phyloP scores from a whole-genome alignment of 2,113 vertebrate species.

The Mustela nigripes region DNA sequence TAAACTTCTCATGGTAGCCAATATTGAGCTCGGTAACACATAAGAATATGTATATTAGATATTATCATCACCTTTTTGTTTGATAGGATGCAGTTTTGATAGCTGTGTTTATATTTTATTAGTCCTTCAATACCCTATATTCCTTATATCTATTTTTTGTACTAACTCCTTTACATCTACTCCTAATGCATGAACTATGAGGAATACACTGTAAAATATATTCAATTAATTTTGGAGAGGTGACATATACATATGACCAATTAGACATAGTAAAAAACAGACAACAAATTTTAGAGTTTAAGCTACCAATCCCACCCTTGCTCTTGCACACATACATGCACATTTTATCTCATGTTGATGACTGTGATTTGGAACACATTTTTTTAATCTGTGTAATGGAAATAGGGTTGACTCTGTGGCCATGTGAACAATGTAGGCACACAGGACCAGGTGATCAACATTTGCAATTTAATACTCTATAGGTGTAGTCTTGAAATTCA shows the following conservation, averaged over 20 bases:
- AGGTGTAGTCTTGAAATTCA: background rate
- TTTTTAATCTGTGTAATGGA: background rate
- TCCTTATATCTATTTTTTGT: background rate
- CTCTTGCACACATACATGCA: background rate
- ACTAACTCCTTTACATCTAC: background rate
- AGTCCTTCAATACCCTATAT: background rate
- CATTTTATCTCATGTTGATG: background rate
- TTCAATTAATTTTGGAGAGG: background rate
- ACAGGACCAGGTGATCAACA: background rate
- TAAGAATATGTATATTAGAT: background rate
- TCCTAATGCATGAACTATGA: background rate
- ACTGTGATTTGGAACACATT: background rate
- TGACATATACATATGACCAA: background rate
- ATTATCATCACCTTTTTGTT: background rate
- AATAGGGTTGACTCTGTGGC: background rate
- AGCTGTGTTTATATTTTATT: background rate
- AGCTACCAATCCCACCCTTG: background rate
- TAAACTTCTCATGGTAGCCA: background rate
- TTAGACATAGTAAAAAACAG: background rate
- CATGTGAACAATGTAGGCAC: background rate
- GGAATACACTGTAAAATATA: background rate
- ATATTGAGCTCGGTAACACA: background rate
- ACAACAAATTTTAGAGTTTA: background rate
- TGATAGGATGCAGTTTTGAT: background rate
- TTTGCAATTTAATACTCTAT: background rate